Conservation (phyloP, 2,113 vertebrate species). For the Caretta caretta region DNA sequence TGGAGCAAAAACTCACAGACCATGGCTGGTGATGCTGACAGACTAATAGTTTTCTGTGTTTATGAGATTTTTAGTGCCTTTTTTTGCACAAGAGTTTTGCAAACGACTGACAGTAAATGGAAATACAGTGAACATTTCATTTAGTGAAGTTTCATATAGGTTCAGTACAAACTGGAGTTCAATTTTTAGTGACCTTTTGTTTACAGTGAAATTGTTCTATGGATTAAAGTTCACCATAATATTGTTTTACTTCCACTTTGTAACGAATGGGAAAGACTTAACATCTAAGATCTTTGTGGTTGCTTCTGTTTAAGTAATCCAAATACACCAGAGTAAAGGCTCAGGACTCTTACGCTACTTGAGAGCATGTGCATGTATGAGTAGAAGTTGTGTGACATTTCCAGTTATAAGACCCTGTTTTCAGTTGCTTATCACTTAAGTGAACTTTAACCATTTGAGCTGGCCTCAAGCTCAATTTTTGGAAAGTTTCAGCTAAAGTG, state of each 20-base stretch:
- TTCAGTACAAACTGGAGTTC: slow-evolving; percentile 7
- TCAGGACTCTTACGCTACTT: neutral
- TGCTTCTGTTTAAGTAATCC: neutral
- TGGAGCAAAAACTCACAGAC: neutral
- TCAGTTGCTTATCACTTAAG: neutral
- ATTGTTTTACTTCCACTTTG: neutral
- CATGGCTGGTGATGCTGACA: neutral
- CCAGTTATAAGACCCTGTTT: neutral
- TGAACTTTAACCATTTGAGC: neutral
- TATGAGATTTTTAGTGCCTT: neutral
- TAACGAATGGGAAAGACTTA: neutral
- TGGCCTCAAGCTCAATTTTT: neutral
- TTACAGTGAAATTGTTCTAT: slow-evolving; percentile 10
- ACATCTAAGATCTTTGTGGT: neutral
- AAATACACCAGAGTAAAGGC: neutral
- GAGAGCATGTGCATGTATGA: neutral
- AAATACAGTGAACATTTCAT: neutral
- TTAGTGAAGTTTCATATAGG: neutral
- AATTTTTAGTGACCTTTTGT: neutral
- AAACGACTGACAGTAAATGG: neutral
- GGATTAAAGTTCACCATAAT: neutral
- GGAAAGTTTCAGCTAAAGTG: neutral
- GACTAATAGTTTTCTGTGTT: neutral
- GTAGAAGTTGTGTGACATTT: neutral
- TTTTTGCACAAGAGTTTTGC: neutral